phyloP scores from a whole-genome alignment of 2,888 invertebrate genomes.

The Stomorhina lunata region DNA sequence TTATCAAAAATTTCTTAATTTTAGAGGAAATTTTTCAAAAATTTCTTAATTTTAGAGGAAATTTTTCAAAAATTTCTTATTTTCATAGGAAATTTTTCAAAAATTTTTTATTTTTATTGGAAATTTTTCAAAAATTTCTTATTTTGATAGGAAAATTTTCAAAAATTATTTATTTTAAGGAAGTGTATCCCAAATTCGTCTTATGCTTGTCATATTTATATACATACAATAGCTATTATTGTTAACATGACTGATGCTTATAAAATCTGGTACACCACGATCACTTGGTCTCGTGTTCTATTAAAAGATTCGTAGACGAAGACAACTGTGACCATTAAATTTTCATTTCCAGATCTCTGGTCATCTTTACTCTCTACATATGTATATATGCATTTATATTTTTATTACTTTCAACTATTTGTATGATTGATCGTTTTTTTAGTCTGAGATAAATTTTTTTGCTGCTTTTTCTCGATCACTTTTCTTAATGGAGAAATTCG shows the following conservation, averaged over 20 bases:
- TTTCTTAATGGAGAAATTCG: conserved; percentile 57
- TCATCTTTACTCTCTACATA: background rate
- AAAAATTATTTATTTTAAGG: background rate
- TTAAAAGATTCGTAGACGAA: background rate
- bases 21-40: no score
- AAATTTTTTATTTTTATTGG: no score
- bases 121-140: no score
- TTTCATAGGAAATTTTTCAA: no score
- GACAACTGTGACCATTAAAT: conserved; percentile 26
- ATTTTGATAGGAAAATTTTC: no score
- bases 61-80: no score
- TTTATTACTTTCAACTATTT: conserved; percentile 15
- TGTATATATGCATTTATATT: background rate
- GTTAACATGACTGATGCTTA: background rate
- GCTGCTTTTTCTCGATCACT: background rate
- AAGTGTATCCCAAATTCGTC: background rate
- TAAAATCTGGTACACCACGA: conserved; percentile 16
- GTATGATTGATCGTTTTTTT: conserved; percentile 43
- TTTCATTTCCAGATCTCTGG: background rate
- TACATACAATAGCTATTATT: background rate
- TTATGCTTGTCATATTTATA: no score
- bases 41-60: no score
- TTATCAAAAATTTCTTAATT: no score
- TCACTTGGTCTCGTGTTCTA: no score
- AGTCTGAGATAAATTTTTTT: conserved; percentile 12